Percentiles rank a stretch among this genome's conserved stretches.
phyloP scores from a whole-genome alignment of 2,113 vertebrate species.

The Hiodon alosoides region DNA sequence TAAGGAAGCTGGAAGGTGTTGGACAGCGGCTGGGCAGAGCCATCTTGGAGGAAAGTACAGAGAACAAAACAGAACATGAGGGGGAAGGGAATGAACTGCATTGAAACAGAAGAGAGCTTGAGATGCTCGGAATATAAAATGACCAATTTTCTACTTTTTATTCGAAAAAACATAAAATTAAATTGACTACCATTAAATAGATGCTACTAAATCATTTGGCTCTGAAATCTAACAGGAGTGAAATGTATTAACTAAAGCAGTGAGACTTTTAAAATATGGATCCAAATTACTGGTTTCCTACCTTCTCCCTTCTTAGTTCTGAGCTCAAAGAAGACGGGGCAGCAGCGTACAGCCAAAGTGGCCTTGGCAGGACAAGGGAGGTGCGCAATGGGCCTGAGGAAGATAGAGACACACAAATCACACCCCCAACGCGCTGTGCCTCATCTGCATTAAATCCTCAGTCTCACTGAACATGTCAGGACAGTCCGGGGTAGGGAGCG shows the following conservation, averaged over 20 bases:
- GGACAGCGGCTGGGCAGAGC: slow-evolving; percentile 35
- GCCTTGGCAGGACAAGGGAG: slow-evolving; percentile 87
- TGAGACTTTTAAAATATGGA: no score
- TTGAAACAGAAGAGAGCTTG: no score
- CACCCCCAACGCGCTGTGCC: not conserved
- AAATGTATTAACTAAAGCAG: no score
- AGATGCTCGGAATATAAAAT: no score
- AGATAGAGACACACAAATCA: slow-evolving; percentile 9
- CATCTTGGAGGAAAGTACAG: slow-evolving; percentile 52
- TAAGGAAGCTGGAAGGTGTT: slow-evolving; percentile 76
- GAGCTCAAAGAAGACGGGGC: slow-evolving; percentile 85
- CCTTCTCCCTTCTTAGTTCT: slow-evolving; percentile 67
- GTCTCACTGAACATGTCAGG: not conserved
- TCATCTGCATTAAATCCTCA: not conserved
- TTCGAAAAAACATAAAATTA: no score
- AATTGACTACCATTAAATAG: no score
- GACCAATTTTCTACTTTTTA: no score
- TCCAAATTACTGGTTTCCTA: slow-evolving; percentile 18
- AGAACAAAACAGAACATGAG: not conserved
- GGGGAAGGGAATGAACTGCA: no score
- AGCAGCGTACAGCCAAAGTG: slow-evolving; percentile 93
- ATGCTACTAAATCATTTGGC: no score
- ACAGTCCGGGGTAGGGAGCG: not conserved
- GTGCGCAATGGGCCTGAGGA: slow-evolving; percentile 81
- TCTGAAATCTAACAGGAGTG: no score